These are phyloP conservation scores for Lemur catta DNA, from an alignment of 2,797 vertebrate genomes.

Conservation along the genomic window DNA sequence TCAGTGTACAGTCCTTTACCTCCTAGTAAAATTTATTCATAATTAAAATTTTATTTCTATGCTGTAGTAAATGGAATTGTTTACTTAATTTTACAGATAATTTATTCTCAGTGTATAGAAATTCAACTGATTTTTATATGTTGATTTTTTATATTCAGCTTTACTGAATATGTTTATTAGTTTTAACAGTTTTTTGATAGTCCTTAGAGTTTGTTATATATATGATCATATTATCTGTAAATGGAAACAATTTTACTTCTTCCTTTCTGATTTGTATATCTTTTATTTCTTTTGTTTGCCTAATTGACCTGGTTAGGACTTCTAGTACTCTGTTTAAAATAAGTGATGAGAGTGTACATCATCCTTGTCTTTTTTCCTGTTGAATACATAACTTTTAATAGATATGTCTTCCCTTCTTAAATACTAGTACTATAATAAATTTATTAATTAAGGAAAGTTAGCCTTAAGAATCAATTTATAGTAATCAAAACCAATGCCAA, in stretches of 20 bases:
- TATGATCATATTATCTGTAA: background rate
- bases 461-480: conserved; percentile 74
- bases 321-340: background rate
- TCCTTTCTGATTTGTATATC: background rate
- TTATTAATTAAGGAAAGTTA: conserved; percentile 55
- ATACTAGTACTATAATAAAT: conserved; percentile 48
- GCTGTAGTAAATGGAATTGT: background rate
- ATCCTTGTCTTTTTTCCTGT: background rate
- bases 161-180: background rate
- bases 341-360: background rate
- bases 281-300: background rate
- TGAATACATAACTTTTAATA: background rate
- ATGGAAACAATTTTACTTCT: background rate
- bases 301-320: background rate
- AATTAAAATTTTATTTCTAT: background rate
- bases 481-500: conserved; percentile 63
- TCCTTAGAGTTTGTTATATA: background rate
- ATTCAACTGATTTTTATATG: background rate
- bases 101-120: background rate
- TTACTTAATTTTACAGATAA: background rate
- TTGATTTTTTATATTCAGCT: background rate
- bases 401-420: conserved; percentile 45
- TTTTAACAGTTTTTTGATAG: background rate
- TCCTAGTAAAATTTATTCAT: background rate
- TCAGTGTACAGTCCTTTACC: background rate